These are phyloP conservation scores for Philonicus albiceps DNA, from an alignment of 2,888 invertebrate species.

Conservation along the genomic window DNA sequence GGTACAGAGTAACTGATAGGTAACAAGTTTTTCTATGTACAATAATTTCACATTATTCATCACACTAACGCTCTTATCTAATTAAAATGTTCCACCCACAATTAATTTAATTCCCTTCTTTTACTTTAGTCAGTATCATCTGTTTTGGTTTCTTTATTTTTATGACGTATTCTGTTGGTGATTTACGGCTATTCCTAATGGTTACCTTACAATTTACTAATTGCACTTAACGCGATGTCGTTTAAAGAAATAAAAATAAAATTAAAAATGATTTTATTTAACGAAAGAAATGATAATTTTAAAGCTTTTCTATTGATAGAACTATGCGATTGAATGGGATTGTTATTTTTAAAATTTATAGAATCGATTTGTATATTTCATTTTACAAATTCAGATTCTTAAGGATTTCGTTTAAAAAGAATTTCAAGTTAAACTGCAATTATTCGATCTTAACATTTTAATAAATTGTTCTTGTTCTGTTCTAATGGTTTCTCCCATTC, in stretches of 20 bases:
- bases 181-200: conserved; percentile 7
- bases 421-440: no score
- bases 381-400: no score
- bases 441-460: no score
- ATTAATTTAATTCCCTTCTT: neutral
- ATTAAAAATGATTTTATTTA: neutral
- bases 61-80: conserved; percentile 12
- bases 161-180: neutral
- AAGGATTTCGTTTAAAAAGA: no score
- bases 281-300: neutral
- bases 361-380: neutral
- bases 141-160: neutral
- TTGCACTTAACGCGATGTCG: conserved; percentile 31
- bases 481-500: no score
- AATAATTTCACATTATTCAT: conserved; percentile 9
- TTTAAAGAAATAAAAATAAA: neutral
- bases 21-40: conserved; percentile 23
- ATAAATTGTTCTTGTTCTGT: no score
- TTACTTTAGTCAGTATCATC: neutral
- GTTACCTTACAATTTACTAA: conserved; percentile 36
- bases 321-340: neutral
- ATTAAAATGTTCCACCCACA: neutral
- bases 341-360: neutral
- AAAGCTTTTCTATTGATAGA: neutral
- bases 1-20: neutral